Evolutionary conservation across 1,140 invertebrate genomes (phyloP).

Genomic region (Drosophila neocordata): DNA sequence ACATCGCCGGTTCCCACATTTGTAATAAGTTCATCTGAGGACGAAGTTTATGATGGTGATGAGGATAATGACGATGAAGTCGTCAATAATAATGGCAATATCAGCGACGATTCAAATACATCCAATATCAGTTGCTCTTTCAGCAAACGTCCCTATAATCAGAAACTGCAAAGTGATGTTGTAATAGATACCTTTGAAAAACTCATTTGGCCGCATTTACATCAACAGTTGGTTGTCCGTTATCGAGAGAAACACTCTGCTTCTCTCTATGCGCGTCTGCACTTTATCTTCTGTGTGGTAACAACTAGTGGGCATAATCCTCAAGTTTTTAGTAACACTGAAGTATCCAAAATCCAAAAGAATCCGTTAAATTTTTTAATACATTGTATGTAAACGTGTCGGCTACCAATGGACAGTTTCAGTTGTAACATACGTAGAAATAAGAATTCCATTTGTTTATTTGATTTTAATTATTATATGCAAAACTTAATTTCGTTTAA

Average conservation of each 20-base stretch:
- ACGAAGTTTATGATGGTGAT: conserved; percentile 16
- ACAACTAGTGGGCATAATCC: conserved; percentile 66
- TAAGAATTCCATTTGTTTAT: too few species aligned
- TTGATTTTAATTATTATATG: too few species aligned
- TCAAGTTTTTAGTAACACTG: conserved; percentile 55
- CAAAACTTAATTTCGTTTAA: too few species aligned
- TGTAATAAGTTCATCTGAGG: conserved; percentile 53
- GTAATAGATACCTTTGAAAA: conserved; percentile 74
- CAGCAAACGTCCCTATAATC: conserved; percentile 29
- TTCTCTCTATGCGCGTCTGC: conserved; percentile 42
- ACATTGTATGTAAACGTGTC: too few species aligned
- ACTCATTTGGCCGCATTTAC: conserved; percentile 61
- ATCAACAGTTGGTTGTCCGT: conserved; percentile 33
- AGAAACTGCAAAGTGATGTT: conserved; percentile 50
- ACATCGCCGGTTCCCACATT: conserved; percentile 3
- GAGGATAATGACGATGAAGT: conserved; percentile 8
- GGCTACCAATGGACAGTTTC: too few species aligned
- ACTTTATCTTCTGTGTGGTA: conserved; percentile 73
- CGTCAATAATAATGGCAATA: not conserved
- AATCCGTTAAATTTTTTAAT: too few species aligned
- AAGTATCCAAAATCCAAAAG: conserved; percentile 66
- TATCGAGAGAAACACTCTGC: conserved; percentile 53
- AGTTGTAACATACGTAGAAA: too few species aligned
- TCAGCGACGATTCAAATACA: conserved; percentile 30
- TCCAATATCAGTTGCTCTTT: conserved; percentile 40